A percentile compares a stretch with the other conserved stretches of the same genome.
Conservation (phyloP, 2,888 invertebrate species). For the Andrena fulva region DNA sequence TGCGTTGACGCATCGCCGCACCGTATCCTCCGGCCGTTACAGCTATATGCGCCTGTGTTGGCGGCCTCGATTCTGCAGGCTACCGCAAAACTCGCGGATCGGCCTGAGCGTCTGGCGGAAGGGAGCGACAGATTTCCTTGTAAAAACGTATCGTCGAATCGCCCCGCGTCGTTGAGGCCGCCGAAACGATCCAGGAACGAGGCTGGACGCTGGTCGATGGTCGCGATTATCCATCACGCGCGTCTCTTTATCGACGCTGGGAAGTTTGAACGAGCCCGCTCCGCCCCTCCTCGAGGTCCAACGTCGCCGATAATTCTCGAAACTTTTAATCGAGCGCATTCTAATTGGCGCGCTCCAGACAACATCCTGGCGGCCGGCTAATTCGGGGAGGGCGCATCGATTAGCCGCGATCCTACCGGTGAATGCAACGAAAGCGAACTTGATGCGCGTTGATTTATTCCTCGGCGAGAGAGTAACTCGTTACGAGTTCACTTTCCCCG, state of each 20-base stretch:
- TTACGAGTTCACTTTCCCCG: slow-evolving; percentile 71
- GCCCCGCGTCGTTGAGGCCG: not conserved
- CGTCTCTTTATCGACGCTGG: slow-evolving; percentile 36
- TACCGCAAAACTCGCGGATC: not conserved
- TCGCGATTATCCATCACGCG: slow-evolving; percentile 23
- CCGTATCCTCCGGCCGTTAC: slow-evolving; percentile 56
- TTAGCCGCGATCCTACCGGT: slow-evolving; percentile 54
- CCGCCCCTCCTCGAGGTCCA: slow-evolving; percentile 32
- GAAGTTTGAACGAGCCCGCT: slow-evolving; percentile 54
- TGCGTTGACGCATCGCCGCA: slow-evolving; percentile 72
- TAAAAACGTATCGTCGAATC: not conserved
- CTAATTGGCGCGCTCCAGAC: slow-evolving; percentile 55
- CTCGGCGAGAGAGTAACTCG: slow-evolving; percentile 70
- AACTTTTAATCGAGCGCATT: slow-evolving; percentile 62
- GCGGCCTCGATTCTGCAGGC: slow-evolving; percentile 6
- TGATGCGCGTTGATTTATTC: slow-evolving; percentile 71
- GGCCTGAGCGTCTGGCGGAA: not conserved
- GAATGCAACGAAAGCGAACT: slow-evolving; percentile 73
- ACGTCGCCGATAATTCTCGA: slow-evolving; percentile 61
- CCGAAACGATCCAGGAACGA: not conserved
- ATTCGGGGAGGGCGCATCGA: slow-evolving; percentile 58
- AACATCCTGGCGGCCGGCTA: slow-evolving; percentile 49
- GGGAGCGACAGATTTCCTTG: not conserved
- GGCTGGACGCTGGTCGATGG: slow-evolving; percentile 10
- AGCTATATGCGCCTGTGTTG: slow-evolving; percentile 31